Percentiles rank a stretch among this genome's conserved stretches.
phyloP scores from a whole-genome alignment of 2,113 vertebrate genomes.

The Phalacrocorax carbo region DNA sequence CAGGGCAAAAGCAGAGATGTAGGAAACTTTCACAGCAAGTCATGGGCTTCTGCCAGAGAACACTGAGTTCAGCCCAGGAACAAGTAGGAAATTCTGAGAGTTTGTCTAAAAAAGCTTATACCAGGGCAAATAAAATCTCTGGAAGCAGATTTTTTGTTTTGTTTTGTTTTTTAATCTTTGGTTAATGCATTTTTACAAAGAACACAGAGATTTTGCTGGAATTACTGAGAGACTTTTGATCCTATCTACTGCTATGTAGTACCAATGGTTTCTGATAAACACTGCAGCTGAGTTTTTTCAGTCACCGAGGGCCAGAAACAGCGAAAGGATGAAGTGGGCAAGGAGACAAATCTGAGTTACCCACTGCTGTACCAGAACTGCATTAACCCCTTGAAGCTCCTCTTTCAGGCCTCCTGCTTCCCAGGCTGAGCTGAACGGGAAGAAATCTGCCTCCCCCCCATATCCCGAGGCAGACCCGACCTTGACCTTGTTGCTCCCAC shows the following conservation, averaged over 20 bases:
- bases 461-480: fast-evolving
- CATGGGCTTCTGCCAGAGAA: background rate
- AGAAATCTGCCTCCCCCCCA: fast-evolving
- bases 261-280: background rate
- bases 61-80: background rate
- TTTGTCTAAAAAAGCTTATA: background rate
- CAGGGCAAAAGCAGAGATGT: background rate
- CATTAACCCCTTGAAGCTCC: background rate
- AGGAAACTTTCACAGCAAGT: background rate
- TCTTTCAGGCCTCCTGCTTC: background rate
- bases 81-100: background rate
- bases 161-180: fast-evolving
- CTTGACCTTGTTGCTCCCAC: background rate
- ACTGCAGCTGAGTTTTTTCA: background rate
- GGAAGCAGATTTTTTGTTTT: background rate
- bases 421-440: background rate
- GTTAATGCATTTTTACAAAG: background rate
- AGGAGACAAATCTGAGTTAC: background rate
- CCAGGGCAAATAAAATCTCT: background rate
- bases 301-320: background rate
- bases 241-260: background rate
- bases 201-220: background rate
- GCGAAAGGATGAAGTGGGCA: background rate
- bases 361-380: fast-evolving
- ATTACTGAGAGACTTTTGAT: background rate